Evolutionary conservation across 2,113 vertebrate genomes (phyloP), one percentile per base, ranked within the genome.

Genomic region (Microtus pennsylvanicus): DNA sequence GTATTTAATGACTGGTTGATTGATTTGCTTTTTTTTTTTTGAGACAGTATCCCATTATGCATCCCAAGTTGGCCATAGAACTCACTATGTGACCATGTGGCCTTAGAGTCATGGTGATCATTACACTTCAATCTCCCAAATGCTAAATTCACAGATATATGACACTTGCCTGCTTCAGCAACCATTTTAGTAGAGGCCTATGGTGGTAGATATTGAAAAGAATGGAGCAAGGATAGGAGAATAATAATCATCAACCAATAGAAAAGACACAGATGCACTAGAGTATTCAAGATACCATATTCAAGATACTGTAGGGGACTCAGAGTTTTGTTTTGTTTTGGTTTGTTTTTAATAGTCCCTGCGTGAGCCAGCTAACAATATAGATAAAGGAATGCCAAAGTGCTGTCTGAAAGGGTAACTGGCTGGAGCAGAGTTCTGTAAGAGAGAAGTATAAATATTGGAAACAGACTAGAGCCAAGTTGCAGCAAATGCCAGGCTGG

Each of bases 351-450:
- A 67, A 86, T 21, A 78, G 63, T 74, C 24, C 1, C 8, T 70
- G 28, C 26, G 26, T 55, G 11, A 93, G 33, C 87, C 58, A 35
- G 17, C 52, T 97, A 87, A 90, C 30, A 89, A n/a, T 26, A 47
- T 85, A 88, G 55, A 65, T 95, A 69, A 95, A 11, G 58, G 17
- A 91, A 96, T 75, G 42, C 63, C 87, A 96, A 82, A 89, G 69
- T 63, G 94, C 74, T 69, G 33, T 95, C 91, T 96, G 47, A 94
- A 96, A 94, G 90, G 58, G 24, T 92, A 95, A 96, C 69, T 95
- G 83, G 74, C 83, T 87, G n/a, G 6, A 91, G 50, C 86, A 83
- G 55, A 90, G 67, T 91, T 97, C 77, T 87, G 22, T 74, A 76
- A 91, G 61, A 87, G 2, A 95, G 11, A 94, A 94, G 14, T 75